Evolutionary conservation across 2,797 vertebrate species (phyloP).

Genomic region (Leptoclinus maculatus): DNA sequence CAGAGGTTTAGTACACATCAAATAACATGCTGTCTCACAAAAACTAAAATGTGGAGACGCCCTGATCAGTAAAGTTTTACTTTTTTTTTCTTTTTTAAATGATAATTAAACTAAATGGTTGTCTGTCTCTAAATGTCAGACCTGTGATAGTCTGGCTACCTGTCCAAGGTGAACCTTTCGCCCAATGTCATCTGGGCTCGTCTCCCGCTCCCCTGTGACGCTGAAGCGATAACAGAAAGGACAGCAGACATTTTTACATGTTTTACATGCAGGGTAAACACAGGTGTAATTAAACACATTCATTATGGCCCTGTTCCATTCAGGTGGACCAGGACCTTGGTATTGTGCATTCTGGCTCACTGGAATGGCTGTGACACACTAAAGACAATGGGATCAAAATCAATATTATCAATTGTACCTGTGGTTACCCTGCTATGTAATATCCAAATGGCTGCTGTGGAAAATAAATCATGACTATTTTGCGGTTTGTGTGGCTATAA

Average conservation of each 20-base stretch:
- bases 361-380: background rate
- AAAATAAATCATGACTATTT: no score
- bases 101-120: background rate
- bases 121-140: background rate
- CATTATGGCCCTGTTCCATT: background rate
- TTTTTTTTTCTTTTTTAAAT: no score
- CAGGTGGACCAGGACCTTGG: background rate
- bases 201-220: no score
- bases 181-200: no score
- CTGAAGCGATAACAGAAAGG: no score
- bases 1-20: background rate
- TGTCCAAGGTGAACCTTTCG: no score
- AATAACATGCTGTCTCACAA: background rate
- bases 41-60: background rate
- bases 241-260: background rate
- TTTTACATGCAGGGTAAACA: background rate
- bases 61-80: background rate
- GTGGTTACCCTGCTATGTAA: no score
- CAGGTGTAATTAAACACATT: background rate
- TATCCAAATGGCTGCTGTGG: no score
- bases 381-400: background rate
- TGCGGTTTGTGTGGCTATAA: background rate
- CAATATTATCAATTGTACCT: no score
- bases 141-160: background rate
- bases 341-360: background rate